Base-by-base conservation (phyloP, 37 sponge, comb jelly and placozoan species). In the Petrosia ficiformis region DNA sequence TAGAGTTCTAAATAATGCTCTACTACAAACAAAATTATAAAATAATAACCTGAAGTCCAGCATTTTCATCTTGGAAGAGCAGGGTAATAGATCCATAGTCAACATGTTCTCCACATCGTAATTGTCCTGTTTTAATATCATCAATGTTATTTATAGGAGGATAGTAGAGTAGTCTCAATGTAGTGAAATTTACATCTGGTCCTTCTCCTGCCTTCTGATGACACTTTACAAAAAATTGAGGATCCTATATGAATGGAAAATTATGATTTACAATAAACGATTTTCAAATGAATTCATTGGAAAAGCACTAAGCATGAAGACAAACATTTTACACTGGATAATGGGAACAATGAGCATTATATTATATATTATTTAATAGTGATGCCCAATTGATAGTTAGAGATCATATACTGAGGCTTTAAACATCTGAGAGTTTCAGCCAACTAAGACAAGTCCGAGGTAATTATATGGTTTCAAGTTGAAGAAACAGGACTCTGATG, bases 81-180 rank as follows among this genome's bases (percentile, higher is more conserved):
- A 88, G 80, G 37, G 89, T 88, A 41, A 88, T 79, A 31, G 89
- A 88, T 5, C 89, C 89, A 68, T 82, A 88, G 65, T 88, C 89
- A 33, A 83, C 83, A 59, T 88, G 89, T 28, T 88, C 89, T n/a
- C 89, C 89, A 82, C 89, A 88, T 1, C 89, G 56, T 44, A 88
- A 74, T 57, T 88, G 89, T 0, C 89, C 89, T 34, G 83, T 75
- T 42, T 84, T 84, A 57, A 89, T 52, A 25, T 28, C 38, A 0
- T 11, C 29, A 42, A 8, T 34, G 26, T 66, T 22, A 19, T 65
- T 57, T n/a, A 89, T 39, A 24, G 90, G 80, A 60, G 90, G 90
- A 72, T 89, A 89, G 77, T 83, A 76, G 34, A 89, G 81, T 2
- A 76, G 42, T 6, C 90, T 52, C 26, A 80, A 43, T 28, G 90